Conservation (phyloP, 2,113 vertebrate species). For the Enhydra lutris region DNA sequence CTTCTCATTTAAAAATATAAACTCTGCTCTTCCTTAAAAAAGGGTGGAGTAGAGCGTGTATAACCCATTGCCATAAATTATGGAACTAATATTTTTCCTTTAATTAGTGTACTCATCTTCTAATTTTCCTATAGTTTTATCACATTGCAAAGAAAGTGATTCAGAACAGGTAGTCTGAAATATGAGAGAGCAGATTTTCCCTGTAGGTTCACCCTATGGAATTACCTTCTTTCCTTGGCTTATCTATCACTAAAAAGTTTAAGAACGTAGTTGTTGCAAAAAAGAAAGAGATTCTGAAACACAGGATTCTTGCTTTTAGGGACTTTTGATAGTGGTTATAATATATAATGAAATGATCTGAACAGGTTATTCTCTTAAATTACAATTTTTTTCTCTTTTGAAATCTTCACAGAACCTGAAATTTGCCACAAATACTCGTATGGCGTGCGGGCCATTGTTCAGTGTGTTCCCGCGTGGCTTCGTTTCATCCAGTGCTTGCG, state of each 20-base stretch:
- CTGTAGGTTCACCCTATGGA: background rate
- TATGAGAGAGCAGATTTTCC: background rate
- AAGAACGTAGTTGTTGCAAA: background rate
- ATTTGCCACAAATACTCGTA: slow-evolving; percentile 95
- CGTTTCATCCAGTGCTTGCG: slow-evolving; percentile 98
- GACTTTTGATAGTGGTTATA: background rate
- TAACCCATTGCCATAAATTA: background rate
- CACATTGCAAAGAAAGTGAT: slow-evolving; percentile 5
- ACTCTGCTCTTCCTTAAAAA: background rate
- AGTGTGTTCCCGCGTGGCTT: slow-evolving; percentile 98
- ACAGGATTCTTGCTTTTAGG: background rate
- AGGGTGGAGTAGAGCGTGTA: background rate
- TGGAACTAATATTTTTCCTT: background rate
- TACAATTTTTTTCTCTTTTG: slow-evolving; percentile 48
- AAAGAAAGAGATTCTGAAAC: slow-evolving; percentile 39
- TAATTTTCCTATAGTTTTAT: slow-evolving; percentile 5
- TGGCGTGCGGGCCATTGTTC: slow-evolving; percentile 95
- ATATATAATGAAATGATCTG: background rate
- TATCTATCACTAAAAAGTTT: background rate
- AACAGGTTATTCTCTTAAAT: background rate
- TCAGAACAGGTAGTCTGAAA: background rate
- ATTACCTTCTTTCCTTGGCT: background rate
- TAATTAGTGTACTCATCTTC: background rate
- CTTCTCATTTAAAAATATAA: slow-evolving; percentile 18
- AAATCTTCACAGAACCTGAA: slow-evolving; percentile 73